Evolutionary conservation across 2,888 invertebrate genomes (phyloP), one percentile per base, ranked within the genome.

Genomic region (Pammene aurita): DNA sequence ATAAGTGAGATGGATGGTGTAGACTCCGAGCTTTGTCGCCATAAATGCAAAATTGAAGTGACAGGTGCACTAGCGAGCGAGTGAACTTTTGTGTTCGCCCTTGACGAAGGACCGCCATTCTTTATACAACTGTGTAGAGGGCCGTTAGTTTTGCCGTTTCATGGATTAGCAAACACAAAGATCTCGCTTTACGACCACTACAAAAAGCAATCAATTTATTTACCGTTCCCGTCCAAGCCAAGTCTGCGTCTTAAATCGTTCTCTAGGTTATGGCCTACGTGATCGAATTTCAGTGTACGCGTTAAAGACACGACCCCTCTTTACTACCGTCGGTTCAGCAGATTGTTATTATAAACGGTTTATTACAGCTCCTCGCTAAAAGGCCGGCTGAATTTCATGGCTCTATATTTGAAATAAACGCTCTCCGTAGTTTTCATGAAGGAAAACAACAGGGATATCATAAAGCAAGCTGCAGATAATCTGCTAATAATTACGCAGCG

Each of bases 131-230:
- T 35, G 42, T 35, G 34, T 57, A 10, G 16, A 50, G n/a, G 63
- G 50, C 18, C 63, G 52, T 68, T 54, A 52, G 68, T 50, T 16
- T 48, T 50, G 52, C 9, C 18, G 63, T 50, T 52, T 48, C 52
- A 63, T 18, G 58, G 38, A 41, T 69, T 48, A 55, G 57, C 72
- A 71, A 75, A 77, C 71, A 74, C 71, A 75, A 76, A 67, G 71
- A 71, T 71, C 67, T 64, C 56, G 68, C 72, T 81, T 80, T 80
- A 79, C 77, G 80, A 80, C 75, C 78, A 73, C 77, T 74, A 75
- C 76, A 80, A 79, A 80, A 81, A 72, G 77, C 78, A 79, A 80
- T 80, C 79, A 80, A 82, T 79, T 78, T 78, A 79, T 82, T 78
- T 81, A 80, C 78, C 76, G 79, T 75, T 76, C 74, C 74, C 74